Conservation (phyloP, 2,113 vertebrate species). For the Piaya cayana region DNA sequence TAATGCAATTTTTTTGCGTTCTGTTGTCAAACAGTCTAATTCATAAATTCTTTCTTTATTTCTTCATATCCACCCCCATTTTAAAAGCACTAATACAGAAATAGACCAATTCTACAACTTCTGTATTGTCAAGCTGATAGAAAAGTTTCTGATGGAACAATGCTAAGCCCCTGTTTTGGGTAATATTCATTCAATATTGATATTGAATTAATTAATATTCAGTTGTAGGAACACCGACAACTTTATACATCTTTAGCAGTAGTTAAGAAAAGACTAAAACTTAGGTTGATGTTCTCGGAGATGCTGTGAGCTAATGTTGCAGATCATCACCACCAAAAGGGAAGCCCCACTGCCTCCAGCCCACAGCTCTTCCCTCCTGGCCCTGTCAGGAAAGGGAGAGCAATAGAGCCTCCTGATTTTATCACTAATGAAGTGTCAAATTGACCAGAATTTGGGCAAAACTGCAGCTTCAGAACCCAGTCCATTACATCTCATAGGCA, state of each 20-base stretch:
- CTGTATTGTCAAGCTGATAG: background rate
- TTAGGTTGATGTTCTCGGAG: background rate
- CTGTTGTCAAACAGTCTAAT: background rate
- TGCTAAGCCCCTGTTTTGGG: background rate
- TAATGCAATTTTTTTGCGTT: background rate
- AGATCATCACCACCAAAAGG: background rate
- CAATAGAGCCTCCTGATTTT: background rate
- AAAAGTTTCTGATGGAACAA: background rate
- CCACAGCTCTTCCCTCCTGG: rapidly evolving
- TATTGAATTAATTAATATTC: too few relatives aligned
- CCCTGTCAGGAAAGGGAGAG: rapidly evolving
- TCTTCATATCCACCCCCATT: background rate
- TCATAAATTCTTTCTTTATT: background rate
- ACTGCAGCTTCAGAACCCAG: rapidly evolving
- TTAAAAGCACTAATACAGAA: background rate
- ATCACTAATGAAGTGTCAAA: background rate
- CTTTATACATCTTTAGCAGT: background rate
- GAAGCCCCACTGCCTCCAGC: background rate
- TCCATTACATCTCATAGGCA: background rate
- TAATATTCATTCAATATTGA: background rate
- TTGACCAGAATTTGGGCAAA: background rate
- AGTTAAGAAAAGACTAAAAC: background rate
- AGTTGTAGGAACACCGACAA: background rate
- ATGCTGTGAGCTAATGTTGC: background rate
- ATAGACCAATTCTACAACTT: background rate